Conservation (phyloP, 2,797 vertebrate genomes). For the Mus minutoides region DNA sequence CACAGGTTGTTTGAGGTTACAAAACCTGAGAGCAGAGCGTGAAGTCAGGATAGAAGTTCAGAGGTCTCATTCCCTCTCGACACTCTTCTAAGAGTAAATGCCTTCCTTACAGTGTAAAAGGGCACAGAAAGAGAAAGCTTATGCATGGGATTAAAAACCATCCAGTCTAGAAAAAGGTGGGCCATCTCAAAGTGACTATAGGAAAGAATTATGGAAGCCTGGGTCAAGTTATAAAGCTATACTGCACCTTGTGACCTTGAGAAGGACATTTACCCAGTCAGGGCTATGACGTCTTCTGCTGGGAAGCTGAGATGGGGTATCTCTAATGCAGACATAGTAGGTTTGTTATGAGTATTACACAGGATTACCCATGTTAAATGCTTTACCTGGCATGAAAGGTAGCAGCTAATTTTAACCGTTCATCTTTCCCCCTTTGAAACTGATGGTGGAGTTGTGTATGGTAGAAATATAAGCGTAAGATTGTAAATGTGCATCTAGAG, state of each 20-base stretch:
- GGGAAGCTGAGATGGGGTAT: constrained; percentile 3
- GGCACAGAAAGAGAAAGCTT: background rate
- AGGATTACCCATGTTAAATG: background rate
- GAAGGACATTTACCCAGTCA: background rate
- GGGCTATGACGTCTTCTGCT: background rate
- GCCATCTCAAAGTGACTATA: background rate
- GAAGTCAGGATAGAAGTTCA: background rate
- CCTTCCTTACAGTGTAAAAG: background rate
- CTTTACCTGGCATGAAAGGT: background rate
- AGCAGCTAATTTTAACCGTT: background rate
- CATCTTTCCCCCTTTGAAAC: background rate
- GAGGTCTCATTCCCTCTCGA: background rate
- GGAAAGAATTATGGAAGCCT: background rate
- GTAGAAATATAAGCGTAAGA: background rate
- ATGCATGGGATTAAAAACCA: background rate
- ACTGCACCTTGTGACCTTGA: background rate
- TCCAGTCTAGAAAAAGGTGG: background rate
- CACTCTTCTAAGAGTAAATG: background rate
- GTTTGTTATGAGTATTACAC: background rate
- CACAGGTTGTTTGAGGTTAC: background rate
- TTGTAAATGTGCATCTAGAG: background rate
- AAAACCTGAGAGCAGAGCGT: background rate
- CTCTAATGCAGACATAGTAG: background rate
- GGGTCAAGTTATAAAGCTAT: background rate
- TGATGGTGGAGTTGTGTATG: background rate